phyloP scores from a whole-genome alignment of 2,888 invertebrate species.

The Taenaris catops region DNA sequence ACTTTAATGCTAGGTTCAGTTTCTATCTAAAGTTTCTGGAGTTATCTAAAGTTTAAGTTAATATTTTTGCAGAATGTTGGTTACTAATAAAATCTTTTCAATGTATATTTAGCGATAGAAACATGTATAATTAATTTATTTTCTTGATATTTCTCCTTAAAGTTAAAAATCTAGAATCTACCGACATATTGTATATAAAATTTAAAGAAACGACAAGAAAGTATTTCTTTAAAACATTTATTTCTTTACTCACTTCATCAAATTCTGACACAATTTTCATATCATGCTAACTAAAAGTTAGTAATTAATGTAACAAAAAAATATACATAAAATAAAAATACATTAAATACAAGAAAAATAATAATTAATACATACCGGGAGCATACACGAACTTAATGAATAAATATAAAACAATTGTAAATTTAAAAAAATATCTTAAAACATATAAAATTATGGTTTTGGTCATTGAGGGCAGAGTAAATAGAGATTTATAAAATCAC shows the following conservation, averaged over 20 bases:
- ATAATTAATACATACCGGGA: constrained; percentile 19
- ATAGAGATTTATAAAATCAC: constrained; percentile 64
- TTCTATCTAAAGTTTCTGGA: too few species aligned
- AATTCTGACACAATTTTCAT: constrained; percentile 49
- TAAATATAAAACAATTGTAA: constrained; percentile 5
- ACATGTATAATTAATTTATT: too few species aligned
- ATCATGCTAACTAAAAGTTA: constrained; percentile 43
- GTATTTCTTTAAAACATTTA: constrained; percentile 65
- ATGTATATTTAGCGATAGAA: too few species aligned
- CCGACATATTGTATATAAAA: too few species aligned
- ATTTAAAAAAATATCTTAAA: constrained; percentile 29
- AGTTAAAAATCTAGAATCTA: too few species aligned
- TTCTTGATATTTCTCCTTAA: too few species aligned
- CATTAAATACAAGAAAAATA: constrained; percentile 24
- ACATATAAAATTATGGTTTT: constrained; percentile 31
- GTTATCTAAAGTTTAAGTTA: too few species aligned
- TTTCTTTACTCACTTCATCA: constrained; percentile 42
- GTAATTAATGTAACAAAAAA: constrained; percentile 18
- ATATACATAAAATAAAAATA: constrained; percentile 1
- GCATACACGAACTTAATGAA: too few species aligned
- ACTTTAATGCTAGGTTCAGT: too few species aligned
- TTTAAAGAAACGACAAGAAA: too few species aligned
- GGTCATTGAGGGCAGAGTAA: constrained; percentile 47
- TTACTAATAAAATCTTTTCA: too few species aligned
- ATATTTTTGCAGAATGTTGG: too few species aligned